Conservation (phyloP, 1,140 invertebrate species). For the Anoplophora glabripennis region DNA sequence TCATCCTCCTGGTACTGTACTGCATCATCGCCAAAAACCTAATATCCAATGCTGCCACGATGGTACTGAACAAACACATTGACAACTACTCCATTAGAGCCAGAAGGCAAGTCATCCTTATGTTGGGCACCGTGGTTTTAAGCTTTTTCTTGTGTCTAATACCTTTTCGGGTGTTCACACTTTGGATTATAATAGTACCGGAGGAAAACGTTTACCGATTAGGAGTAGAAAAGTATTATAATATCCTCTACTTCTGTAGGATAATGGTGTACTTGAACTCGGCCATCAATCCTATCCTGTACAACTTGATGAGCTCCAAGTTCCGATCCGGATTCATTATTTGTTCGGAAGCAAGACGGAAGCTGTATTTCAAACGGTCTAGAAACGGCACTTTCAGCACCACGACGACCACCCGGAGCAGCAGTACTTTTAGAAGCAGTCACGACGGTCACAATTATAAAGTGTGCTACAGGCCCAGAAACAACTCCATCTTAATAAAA, state of each 20-base stretch:
- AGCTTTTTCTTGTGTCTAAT: conserved; percentile 85
- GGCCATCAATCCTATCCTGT: conserved; percentile 78
- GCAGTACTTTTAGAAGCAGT: conserved; percentile 49
- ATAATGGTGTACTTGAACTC: conserved; percentile 86
- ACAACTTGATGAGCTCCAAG: conserved; percentile 83
- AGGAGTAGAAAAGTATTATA: conserved; percentile 72
- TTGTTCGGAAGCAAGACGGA: conserved; percentile 55
- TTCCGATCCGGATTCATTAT: conserved; percentile 75
- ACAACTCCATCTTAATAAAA: conserved; percentile 40
- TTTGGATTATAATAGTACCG: conserved; percentile 73
- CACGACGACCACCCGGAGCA: conserved; percentile 51
- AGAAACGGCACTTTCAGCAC: conserved; percentile 52
- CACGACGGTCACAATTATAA: conserved; percentile 36
- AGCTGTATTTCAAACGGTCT: conserved; percentile 35
- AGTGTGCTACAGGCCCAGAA: conserved; percentile 39
- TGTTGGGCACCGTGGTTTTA: conserved; percentile 79
- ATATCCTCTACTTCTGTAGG: conserved; percentile 75
- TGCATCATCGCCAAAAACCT: conserved; percentile 73
- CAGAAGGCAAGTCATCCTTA: conserved; percentile 70
- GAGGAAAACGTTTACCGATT: conserved; percentile 57
- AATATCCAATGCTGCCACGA: conserved; percentile 60
- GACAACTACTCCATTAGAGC: conserved; percentile 62
- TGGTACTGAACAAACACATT: conserved; percentile 58
- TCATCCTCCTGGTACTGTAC: conserved; percentile 74
- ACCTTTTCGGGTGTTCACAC: conserved; percentile 77